Evolutionary conservation across 2,888 invertebrate genomes (phyloP), one percentile per base, ranked within the genome.

Genomic region (Caradrina kadenii): DNA sequence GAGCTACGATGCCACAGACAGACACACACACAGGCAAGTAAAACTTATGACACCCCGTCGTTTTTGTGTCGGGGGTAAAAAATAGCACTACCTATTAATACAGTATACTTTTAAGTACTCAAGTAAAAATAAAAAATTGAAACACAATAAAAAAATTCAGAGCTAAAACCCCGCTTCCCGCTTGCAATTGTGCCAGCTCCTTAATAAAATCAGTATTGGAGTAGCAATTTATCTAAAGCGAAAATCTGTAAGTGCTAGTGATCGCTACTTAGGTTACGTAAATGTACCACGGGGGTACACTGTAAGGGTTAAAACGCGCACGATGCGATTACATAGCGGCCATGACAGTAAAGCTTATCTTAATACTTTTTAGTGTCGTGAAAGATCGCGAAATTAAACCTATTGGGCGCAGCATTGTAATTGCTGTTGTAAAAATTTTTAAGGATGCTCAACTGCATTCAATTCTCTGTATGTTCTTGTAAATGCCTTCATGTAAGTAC

Each of bases 171-270:
- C 8, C 73, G 55, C 55, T 53, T 10, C 0, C 10, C n/a, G 42
- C 73, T 53, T 6, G 48, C 17, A 69, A 22, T 70, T 52, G 6
- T 13, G 39, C 69, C 69, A 26, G 0, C 7, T 19, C 63, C 45
- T 73, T 79, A 84, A 79, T 81, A 81, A 87, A 82, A 81, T 81
- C 79, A 81, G 73, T 68, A 73, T 76, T 59, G 71, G 69, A 76
- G 74, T 69, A 77, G 55, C 73, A 74, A 83, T 81, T 87, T 87
- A 87, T 87, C 87, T 86, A 73, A 85, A 87, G 78, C 69, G 83
- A 86, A 74, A 85, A 86, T 87, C 86, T 84, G 74, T 79, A 78
- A 81, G 81, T 70, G 56, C 68, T 80, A 80, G 82, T 79, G 79
- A 86, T 82, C 58, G 82, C 65, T 64, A 78, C 79, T 83, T 83